Percentiles rank a stretch among this genome's conserved stretches.
These are phyloP conservation scores for Hemitrygon akajei DNA, from an alignment of 2,797 vertebrate species.

Conservation along the genomic window DNA sequence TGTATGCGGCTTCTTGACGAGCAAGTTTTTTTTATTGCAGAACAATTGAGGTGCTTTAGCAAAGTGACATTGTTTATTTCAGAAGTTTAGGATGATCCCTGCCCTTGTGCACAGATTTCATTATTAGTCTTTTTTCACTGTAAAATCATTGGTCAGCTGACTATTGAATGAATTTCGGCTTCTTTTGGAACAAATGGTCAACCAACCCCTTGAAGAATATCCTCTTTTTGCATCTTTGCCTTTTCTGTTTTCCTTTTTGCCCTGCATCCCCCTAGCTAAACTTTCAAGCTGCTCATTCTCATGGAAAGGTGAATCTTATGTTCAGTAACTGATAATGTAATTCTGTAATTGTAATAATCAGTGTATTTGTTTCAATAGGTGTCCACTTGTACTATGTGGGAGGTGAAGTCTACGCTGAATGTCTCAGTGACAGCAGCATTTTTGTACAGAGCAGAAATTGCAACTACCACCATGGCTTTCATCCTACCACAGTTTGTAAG, in stretches of 20 bases:
- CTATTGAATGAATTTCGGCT: background rate
- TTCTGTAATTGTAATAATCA: background rate
- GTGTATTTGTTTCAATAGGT: constrained; percentile 52
- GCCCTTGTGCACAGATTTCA: background rate
- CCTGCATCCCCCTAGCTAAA: background rate
- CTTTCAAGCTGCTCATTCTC: background rate
- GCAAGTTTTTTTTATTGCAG: no score
- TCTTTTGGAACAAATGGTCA: background rate
- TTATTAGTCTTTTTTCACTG: background rate
- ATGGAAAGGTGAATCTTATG: background rate
- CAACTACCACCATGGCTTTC: constrained; percentile 84
- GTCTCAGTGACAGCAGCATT: constrained; percentile 84
- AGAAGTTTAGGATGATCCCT: background rate
- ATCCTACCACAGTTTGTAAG: constrained; percentile 84
- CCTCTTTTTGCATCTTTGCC: background rate
- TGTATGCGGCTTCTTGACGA: background rate
- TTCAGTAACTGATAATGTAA: background rate
- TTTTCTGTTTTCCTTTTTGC: background rate
- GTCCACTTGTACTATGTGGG: constrained; percentile 85
- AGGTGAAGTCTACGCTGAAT: constrained; percentile 82
- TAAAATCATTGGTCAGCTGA: no score
- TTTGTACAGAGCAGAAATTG: constrained; percentile 87
- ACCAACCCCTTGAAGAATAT: background rate
- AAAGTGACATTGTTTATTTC: background rate
- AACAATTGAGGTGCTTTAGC: background rate